These are phyloP conservation scores for Onychorhynchus coronatus DNA, from an alignment of 2,113 vertebrate genomes.

Conservation along the genomic window DNA sequence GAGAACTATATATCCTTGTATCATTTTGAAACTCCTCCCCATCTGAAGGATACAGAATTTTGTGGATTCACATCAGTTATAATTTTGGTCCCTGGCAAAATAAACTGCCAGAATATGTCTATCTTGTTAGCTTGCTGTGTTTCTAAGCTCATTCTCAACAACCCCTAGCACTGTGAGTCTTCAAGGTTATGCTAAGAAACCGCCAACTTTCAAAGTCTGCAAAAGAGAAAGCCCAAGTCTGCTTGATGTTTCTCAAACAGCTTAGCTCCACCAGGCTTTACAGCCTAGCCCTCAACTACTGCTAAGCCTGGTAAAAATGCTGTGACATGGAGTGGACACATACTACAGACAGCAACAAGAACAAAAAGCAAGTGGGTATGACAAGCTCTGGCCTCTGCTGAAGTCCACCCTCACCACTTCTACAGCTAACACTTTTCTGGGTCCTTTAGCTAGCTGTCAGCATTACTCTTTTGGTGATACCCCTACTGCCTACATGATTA, in stretches of 20 bases:
- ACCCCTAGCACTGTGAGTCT: neutral
- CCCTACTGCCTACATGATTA: neutral
- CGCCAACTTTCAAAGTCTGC: neutral
- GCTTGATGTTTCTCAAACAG: neutral
- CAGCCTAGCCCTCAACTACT: neutral
- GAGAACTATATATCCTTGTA: neutral
- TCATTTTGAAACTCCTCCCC: neutral
- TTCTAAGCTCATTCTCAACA: neutral
- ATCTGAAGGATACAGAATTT: neutral
- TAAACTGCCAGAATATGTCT: neutral
- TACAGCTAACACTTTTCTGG: neutral
- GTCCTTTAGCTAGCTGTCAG: conserved; percentile 6
- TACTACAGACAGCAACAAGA: neutral
- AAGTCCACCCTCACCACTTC: neutral
- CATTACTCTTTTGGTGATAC: neutral
- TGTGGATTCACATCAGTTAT: neutral
- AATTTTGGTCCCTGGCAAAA: neutral
- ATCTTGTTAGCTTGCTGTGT: neutral
- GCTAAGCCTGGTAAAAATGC: neutral
- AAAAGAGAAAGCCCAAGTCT: neutral
- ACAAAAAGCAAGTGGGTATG: neutral
- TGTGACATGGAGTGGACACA: neutral
- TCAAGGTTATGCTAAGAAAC: neutral
- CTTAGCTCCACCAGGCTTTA: neutral
- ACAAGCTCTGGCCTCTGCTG: neutral